Conservation (phyloP, 2,888 invertebrate genomes). For the Andrena bicolor region DNA sequence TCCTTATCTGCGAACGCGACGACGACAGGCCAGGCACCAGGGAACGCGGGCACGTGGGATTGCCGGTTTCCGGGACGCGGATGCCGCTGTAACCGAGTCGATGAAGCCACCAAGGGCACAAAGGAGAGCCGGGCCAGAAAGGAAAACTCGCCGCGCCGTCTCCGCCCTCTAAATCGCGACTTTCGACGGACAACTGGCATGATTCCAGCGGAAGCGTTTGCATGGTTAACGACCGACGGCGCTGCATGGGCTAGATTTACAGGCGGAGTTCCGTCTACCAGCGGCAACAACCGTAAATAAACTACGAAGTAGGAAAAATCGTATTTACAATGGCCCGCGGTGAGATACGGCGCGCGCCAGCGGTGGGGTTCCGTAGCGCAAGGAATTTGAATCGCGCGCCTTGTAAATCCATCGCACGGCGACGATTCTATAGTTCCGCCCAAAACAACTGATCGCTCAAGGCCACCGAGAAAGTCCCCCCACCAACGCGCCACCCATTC, state of each 20-base stretch:
- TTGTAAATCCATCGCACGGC: neutral
- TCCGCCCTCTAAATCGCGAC: constrained; percentile 53
- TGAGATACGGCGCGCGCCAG: constrained; percentile 10
- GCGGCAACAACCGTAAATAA: constrained; percentile 42
- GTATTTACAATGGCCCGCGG: constrained; percentile 16
- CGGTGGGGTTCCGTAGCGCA: neutral
- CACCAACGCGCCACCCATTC: neutral
- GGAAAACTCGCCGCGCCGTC: constrained; percentile 45
- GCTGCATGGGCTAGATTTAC: constrained; percentile 41
- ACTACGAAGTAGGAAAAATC: constrained; percentile 27
- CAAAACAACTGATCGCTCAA: neutral
- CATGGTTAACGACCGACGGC: constrained; percentile 38
- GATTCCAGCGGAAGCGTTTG: constrained; percentile 55
- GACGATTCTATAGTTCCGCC: neutral
- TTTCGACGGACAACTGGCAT: constrained; percentile 58
- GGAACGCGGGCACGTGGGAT: constrained; percentile 46
- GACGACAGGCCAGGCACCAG: neutral
- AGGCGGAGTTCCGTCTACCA: constrained; percentile 37
- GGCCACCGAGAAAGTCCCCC: neutral
- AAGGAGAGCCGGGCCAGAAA: constrained; percentile 44
- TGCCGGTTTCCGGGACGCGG: constrained; percentile 48
- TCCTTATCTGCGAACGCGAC: constrained; percentile 33
- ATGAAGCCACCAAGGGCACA: constrained; percentile 45
- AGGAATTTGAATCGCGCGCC: constrained; percentile 9
- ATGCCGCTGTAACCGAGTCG: constrained; percentile 42